phyloP scores from a whole-genome alignment of 2,888 invertebrate species.

The Rhagonycha lutea region DNA sequence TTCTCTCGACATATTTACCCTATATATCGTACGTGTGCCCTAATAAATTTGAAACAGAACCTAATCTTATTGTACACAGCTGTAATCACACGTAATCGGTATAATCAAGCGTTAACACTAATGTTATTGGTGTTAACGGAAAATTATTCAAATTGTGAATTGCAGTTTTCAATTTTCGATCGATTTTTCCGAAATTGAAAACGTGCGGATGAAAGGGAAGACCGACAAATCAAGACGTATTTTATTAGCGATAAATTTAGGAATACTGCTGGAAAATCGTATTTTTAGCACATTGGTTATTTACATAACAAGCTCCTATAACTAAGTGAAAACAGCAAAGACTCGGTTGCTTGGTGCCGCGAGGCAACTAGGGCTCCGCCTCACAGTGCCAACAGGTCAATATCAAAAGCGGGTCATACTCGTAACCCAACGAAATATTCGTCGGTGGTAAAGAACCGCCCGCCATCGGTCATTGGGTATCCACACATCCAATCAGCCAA shows the following conservation, averaged over 20 bases:
- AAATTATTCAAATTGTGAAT: background rate
- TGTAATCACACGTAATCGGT: conserved; percentile 12
- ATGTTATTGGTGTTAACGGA: conserved; percentile 6
- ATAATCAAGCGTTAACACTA: conserved; percentile 9
- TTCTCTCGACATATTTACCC: background rate
- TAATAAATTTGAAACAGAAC: background rate
- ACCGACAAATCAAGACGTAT: background rate
- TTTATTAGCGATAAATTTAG: background rate
- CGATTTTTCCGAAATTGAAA: conserved; percentile 7
- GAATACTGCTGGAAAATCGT: conserved; percentile 5
- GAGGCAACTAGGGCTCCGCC: conserved; percentile 40
- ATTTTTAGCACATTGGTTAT: conserved; percentile 20
- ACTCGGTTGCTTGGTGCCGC: conserved; percentile 27
- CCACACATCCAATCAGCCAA: conserved; percentile 42
- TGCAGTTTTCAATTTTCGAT: conserved; percentile 5
- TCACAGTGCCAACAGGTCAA: conserved; percentile 46
- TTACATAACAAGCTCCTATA: conserved; percentile 29
- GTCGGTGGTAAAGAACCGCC: conserved; percentile 42
- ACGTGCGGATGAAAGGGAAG: background rate
- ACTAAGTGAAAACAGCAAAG: conserved; percentile 26
- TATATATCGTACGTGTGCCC: background rate
- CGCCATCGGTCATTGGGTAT: conserved; percentile 46
- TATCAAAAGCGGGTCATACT: conserved; percentile 44
- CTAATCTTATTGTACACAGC: conserved; percentile 13
- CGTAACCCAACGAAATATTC: conserved; percentile 42